Conservation (phyloP, 2,113 vertebrate genomes). For the Raja brachyura region DNA sequence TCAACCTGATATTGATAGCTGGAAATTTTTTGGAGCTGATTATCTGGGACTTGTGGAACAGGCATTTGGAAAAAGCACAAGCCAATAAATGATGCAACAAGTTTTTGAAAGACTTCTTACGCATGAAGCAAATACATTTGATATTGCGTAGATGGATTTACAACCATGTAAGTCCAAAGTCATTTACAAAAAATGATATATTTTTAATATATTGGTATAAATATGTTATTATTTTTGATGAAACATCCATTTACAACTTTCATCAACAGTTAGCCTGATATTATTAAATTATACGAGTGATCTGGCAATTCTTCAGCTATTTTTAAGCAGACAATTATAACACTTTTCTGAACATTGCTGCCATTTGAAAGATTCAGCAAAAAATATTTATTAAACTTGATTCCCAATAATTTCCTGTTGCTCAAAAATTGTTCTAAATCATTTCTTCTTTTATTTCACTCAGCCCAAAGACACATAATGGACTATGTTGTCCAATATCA, state of each 20-base stretch:
- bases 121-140: too few relatives aligned
- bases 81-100: too few relatives aligned
- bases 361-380: not conserved
- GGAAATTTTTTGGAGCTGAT: too few relatives aligned
- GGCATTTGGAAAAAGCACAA: too few relatives aligned
- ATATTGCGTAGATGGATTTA: too few relatives aligned
- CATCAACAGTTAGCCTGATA: not conserved
- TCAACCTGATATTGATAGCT: too few relatives aligned
- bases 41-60: too few relatives aligned
- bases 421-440: not conserved
- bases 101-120: too few relatives aligned
- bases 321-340: not conserved
- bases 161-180: too few relatives aligned
- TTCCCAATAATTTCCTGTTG: not conserved
- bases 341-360: not conserved
- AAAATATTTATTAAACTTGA: slow-evolving; percentile 7
- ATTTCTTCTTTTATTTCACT: not conserved
- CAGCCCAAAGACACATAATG: slow-evolving; percentile 27
- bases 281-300: not conserved
- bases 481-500: not conserved
- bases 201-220: too few relatives aligned
- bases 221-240: not conserved
- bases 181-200: too few relatives aligned
- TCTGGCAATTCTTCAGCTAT: not conserved
- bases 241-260: not conserved